Evolutionary conservation across 2,888 invertebrate species (phyloP), one percentile per base, ranked within the genome.

Genomic region (Idaea aversata): DNA sequence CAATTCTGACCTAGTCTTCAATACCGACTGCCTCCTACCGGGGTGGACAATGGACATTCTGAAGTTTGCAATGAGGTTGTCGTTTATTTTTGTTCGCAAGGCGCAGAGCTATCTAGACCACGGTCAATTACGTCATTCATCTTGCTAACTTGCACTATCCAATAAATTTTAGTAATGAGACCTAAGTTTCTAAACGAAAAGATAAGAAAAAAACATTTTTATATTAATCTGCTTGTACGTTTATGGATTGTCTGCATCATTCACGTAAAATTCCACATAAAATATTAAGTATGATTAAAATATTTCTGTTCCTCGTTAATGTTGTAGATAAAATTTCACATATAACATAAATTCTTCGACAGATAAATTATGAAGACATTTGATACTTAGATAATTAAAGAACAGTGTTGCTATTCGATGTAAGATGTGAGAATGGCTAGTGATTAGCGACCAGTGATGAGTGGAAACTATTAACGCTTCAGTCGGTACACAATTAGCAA

Each of bases 361-460:
- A 47, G 47, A 10, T 47, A 47, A 47, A 47, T 47, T 47, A 47
- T 47, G 4, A 25, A 25, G 25, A 25, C 13, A 47, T 36, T 5
- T 13, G 47, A 13, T 47, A 7, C 13, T 47, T 47, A 47, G 10
- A 47, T 47, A 47, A 47, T 47, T 7, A 4, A 5, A 7, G 47
- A 57, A 61, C 62, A 63, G 63, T 67, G 47, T 59, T 70, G 66
- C 62, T 36, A 73, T 64, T 71, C 68, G 67, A 68, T 73, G 67
- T 73, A 78, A 82, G 79, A 59, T 78, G 82, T 74, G 78, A 75
- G 78, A 81, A 83, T 78, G 81, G 71, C 71, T 79, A 82, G 78
- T 84, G 80, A 87, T 90, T 90, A 90, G 83, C 86, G 73, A 68
- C 72, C 74, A 78, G 73, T 72, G 77, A 80, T 79, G 75, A 82